phyloP scores from a whole-genome alignment of 2,113 vertebrate genomes.

The Excalfactoria chinensis region DNA sequence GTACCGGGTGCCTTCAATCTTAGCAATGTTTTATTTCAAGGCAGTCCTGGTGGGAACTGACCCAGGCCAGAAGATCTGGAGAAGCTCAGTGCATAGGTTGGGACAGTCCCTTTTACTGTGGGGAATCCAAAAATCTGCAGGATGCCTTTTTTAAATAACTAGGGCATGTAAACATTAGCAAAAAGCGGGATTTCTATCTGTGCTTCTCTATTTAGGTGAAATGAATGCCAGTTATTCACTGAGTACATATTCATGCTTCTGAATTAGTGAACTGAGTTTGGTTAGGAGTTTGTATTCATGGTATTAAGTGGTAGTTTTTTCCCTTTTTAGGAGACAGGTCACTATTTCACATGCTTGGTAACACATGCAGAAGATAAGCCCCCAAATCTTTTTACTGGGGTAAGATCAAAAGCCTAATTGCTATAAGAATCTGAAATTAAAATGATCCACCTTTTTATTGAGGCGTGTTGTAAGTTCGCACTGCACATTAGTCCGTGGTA shows the following conservation, averaged over 20 bases:
- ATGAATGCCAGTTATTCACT: constrained; percentile 65
- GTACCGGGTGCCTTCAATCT: neutral
- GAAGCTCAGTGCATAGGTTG: neutral
- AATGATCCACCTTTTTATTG: neutral
- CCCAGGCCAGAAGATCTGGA: neutral
- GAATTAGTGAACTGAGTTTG: constrained; percentile 10
- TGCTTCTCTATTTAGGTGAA: constrained; percentile 61
- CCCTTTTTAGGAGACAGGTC: constrained; percentile 8
- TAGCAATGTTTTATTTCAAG: neutral
- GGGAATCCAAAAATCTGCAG: constrained; percentile 54
- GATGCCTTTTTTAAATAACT: constrained; percentile 53
- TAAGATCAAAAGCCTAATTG: neutral
- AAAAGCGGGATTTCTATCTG: constrained; percentile 45
- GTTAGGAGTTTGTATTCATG: constrained; percentile 4
- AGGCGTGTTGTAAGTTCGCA: neutral
- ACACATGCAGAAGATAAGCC: neutral
- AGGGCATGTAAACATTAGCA: constrained; percentile 68
- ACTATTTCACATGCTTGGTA: neutral
- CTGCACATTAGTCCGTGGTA: neutral
- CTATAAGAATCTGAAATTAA: neutral
- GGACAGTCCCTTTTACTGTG: constrained; percentile 32
- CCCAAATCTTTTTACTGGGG: neutral
- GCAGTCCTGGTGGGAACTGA: neutral
- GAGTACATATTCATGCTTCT: neutral
- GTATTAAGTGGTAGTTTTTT: constrained; percentile 36